Base-by-base conservation (phyloP, 1,140 invertebrate genomes). In the Hormaphis cornu region DNA sequence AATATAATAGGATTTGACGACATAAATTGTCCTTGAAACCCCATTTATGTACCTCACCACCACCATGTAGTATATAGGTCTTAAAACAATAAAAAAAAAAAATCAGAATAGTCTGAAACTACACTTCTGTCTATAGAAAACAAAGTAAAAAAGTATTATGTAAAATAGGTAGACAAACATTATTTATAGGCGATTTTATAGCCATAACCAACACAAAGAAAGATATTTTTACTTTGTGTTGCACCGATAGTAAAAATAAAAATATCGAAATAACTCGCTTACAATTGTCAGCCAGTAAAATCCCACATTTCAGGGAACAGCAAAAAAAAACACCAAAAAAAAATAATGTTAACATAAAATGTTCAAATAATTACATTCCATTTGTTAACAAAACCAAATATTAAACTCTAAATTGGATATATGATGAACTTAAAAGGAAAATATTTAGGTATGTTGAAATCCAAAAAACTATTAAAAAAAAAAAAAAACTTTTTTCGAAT, bases 111-210 rank as follows among this genome's bases (percentile, higher is more conserved):
- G 30, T 35, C 30, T 37, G 5, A 56, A 56, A 56, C 33, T 24
- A 40, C 33, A 54, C 18, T 3, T 24, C 4, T 24, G 40, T 58
- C n/a, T n/a, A n/a, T n/a, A 4, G 8, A 58, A 58, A 2, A 58
- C 14, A 58, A 58, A 58, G 53, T 22, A 12, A 56, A 22, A 14
- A 2, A 54, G 20, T 37, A 35, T 37, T 24, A 56, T 30, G 9
- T 24, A n/a, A n/a, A 22, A 54, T 54, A 28, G 6, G 28, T 33
- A 40, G 54, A 40, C 35, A 37, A 56, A 12, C 30, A 58, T 24
- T 40, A 24, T 58, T 58, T 58, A 58, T 58, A 40, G 54, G 33
- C 24, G 40, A 26, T 58, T 58, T 58, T 58, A 58, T 58, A 24
- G 54, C 33, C 40, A 40, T 26, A 40, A n/a, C n/a, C n/a, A n/a